Conservation (phyloP, 2,888 invertebrate species). For the Calameuta pallipes region DNA sequence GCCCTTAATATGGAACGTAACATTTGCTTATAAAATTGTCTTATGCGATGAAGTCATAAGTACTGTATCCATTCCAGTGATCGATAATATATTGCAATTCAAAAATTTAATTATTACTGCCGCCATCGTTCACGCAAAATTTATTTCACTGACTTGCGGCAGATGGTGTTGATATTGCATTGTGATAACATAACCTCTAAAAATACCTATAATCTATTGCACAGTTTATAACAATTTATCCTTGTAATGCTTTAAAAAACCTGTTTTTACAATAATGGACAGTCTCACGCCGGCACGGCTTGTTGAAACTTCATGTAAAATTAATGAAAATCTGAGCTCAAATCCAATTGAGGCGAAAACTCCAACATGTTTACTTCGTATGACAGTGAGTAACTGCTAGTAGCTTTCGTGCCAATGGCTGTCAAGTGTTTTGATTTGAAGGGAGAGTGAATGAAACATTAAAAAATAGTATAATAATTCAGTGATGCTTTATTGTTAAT, state of each 20-base stretch:
- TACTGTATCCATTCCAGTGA: not conserved
- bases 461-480: not conserved
- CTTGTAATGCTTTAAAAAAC: slow-evolving; percentile 36
- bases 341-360: slow-evolving; percentile 29
- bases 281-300: slow-evolving; percentile 30
- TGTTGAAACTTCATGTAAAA: slow-evolving; percentile 33
- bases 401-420: not conserved
- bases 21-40: not conserved
- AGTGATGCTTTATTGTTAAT: not conserved
- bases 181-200: not conserved
- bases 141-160: not conserved
- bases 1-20: not conserved
- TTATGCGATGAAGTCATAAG: not conserved
- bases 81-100: not conserved
- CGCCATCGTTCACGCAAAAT: not conserved
- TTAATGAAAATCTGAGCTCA: slow-evolving; percentile 36
- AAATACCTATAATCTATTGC: not conserved
- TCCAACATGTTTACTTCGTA: slow-evolving; percentile 33
- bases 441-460: not conserved
- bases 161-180: not conserved
- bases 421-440: not conserved
- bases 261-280: slow-evolving; percentile 58
- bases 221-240: not conserved
- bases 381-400: slow-evolving; percentile 31
- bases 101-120: not conserved